Base-by-base conservation (phyloP, 2,888 invertebrate species). In the Lasius fuliginosus region DNA sequence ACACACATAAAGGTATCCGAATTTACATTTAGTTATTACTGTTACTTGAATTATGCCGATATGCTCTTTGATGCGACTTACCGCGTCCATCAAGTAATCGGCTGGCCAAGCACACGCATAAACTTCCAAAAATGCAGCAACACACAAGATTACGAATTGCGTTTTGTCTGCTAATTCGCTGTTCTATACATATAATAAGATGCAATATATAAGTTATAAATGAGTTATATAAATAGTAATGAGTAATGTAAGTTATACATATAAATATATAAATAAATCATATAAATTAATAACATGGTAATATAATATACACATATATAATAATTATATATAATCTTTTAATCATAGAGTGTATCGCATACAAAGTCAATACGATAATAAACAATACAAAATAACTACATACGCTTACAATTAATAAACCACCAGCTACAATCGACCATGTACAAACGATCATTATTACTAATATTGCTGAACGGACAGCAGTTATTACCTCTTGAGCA, bases 31-130 rank as follows among this genome's bases (percentile, higher is more conserved):
- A n/a, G 9, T 23, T 23, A 23, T 23, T 23, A 23, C 23, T 23
- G 23, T 23, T 23, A 23, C 23, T 23, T 23, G 23, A 23, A 23
- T 23, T 23, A 23, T 23, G 23, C 23, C 23, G 23, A 23, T 23
- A 23, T 23, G 23, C 23, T 23, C 23, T 23, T 23, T 23, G 23
- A 23, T 23, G 23, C 23, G 23, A 23, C 23, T 23, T 23, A 23
- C 23, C 23, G 23, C 23, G 23, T 23, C 23, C 23, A 23, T 23
- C 23, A 23, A 23, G 23, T 23, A 23, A 23, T 23, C 92, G 11
- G 93, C 92, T 1, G 93, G 91, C 92, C 91, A 92, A 6, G 91
- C 86, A 71, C 90, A 93, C 42, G 91, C 82, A 71, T 92, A 92
- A 11, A 93, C 89, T 69, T 93, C 92, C 18, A 89, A 12, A 30